These are phyloP conservation scores for Xylota segnis DNA, from an alignment of 2,888 invertebrate species.

Conservation along the genomic window DNA sequence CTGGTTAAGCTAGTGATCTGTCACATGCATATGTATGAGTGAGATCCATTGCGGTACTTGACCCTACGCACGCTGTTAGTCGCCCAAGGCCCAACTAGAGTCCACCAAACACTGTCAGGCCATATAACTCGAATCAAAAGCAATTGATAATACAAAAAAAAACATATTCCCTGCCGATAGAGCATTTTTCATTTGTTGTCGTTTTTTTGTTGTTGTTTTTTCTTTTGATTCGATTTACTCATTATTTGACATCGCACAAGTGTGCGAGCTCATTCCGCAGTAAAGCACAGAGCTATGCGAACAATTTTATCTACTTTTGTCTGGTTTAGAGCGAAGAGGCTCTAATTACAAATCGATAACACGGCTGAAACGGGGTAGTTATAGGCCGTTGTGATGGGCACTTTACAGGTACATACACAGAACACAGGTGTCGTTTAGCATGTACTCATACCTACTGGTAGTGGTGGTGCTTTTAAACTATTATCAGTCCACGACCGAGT, in stretches of 20 bases:
- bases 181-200: constrained; percentile 23
- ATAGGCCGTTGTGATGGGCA: constrained; percentile 18
- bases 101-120: neutral
- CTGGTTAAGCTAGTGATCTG: neutral
- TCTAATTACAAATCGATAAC: constrained; percentile 69
- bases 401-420: neutral
- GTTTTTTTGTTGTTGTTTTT: neutral
- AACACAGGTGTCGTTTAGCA: constrained; percentile 28
- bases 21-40: no score
- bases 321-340: constrained; percentile 25
- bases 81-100: constrained; percentile 17
- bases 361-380: constrained; percentile 6
- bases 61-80: constrained; percentile 1
- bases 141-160: constrained; percentile 20
- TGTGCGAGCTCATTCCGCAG: constrained; percentile 24
- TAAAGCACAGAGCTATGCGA: constrained; percentile 28
- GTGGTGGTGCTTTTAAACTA: constrained; percentile 45
- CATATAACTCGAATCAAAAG: constrained; percentile 14
- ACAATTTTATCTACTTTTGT: constrained; percentile 39
- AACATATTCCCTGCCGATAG: constrained; percentile 15
- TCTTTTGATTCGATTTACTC: neutral
- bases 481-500: constrained; percentile 58
- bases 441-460: neutral
- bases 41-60: constrained; percentile 1
- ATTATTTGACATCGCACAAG: neutral